Base-by-base conservation (phyloP, 1,140 invertebrate species). In the Chlorops oryzae region DNA sequence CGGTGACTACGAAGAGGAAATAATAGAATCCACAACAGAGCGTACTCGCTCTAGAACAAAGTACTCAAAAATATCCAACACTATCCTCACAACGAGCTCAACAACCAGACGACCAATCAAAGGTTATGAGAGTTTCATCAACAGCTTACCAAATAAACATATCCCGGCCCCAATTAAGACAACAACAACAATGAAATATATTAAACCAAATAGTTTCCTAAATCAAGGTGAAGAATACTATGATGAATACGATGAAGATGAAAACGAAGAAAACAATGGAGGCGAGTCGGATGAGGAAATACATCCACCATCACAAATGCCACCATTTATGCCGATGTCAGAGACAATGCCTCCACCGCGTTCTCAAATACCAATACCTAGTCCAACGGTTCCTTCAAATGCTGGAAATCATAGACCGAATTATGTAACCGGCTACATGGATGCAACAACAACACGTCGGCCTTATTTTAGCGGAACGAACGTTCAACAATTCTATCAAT, bases 261-360 rank as follows among this genome's bases (percentile, higher is more conserved):
- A 78, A 48, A 75, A 77, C 58, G 75, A 78, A 46, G 75, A 77
- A 48, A 74, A 79, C 23, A 74, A 77, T 42, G 74, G 75, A 41
- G 74, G 75, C 40, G 65, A 76, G 52, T 74, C 72, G 54, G 74
- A 77, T 61, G 74, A 75, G 48, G 78, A 79, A 28, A 57, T 65
- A 17, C 10, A 56, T 56, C 78, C 78, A 42, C 72, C 71, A 7
- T 77, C 79, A 0, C 76, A 52, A 34, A 70, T 79, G 63, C 76
- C 78, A 5, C 75, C 78, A 46, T 80, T 79, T 53, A 80, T 80
- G 78, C 79, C 79, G 5, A 79, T 77, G 69, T 75, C 78, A 5
- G 79, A 81, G 70, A 73, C 70, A 3, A 70, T 72, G 69, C 55
- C 65, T 3, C 69, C 70, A 39, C 69, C 67, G 5, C 56, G 62